Evolutionary conservation across 2,797 vertebrate genomes (phyloP), one percentile per base, ranked within the genome.

Genomic region (Karalla daura): DNA sequence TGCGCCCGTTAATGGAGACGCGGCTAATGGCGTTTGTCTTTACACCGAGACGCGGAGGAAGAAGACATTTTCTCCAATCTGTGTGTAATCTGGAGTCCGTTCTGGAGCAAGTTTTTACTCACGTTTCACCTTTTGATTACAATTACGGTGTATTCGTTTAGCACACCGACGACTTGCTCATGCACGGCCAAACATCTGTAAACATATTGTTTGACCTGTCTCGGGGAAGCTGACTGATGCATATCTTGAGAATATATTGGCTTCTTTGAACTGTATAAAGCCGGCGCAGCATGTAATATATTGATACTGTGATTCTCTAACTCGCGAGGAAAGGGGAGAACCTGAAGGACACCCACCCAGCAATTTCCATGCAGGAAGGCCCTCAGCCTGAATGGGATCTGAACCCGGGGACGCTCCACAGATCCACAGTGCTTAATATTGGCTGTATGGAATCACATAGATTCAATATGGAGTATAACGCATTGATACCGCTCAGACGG

Each of bases 1-100:
- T 63, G 44, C 3, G 5, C 45, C 18, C 15, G 2, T 30, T 20
- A 74, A 80, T 32, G 5, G n/a, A 59, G 36, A 75, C 46, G 25
- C 10, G 47, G 11, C 32, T 30, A 49, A 55, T 43, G 46, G 18
- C 9, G 43, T 5, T 23, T 15, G 7, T 56, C 33, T 36, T 25
- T 15, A 39, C 25, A 25, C 44, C 28, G 8, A 36, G 43, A 63
- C 21, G 23, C n/a, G 50, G 21, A 6, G 5, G 8, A 55, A 37
- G 4, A 49, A 28, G 3, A 50, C 17, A 21, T 12, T 2, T 24
- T 30, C 14, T 47, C 10, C 3, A 17, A 40, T 37, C 3, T 14
- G 6, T 14, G 5, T 28, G 4, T n/a, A 49, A 39, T n/a, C 15
- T 15, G n/a, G 20, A 63, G 24, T n/a, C n/a, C 37, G 7, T 41